Evolutionary conservation across 2,113 vertebrate species (phyloP).

Genomic region (Corythoichthys intestinalis): DNA sequence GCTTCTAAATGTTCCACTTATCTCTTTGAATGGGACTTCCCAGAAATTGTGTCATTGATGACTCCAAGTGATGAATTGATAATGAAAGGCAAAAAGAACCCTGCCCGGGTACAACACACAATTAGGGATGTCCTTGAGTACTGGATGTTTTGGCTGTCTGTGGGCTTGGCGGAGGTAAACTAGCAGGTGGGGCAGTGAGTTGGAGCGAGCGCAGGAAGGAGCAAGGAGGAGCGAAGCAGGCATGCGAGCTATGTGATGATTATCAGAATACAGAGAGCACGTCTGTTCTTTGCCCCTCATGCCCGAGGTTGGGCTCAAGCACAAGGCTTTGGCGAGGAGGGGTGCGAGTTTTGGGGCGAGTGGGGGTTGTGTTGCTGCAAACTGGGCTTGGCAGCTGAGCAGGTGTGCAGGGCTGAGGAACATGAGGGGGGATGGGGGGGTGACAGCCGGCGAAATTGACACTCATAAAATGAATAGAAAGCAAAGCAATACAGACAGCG

Average conservation of each 20-base stretch:
- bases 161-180: slow-evolving; percentile 50
- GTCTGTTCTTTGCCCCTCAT: slow-evolving; percentile 60
- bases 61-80: slow-evolving; percentile 10
- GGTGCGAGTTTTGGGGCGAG: neutral
- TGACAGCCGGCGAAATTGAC: slow-evolving; percentile 19
- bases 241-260: slow-evolving; percentile 75
- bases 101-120: slow-evolving; percentile 40
- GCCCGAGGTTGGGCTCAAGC: slow-evolving; percentile 26
- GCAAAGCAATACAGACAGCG: neutral
- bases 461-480: slow-evolving; percentile 30
- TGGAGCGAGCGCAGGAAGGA: slow-evolving; percentile 30
- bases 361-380: neutral
- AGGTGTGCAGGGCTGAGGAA: slow-evolving; percentile 65
- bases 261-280: slow-evolving; percentile 69
- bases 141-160: slow-evolving; percentile 7
- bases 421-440: slow-evolving; percentile 2
- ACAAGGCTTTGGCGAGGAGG: neutral
- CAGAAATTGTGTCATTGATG: neutral
- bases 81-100: slow-evolving; percentile 41
- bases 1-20: neutral
- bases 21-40: neutral
- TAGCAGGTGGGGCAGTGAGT: slow-evolving; percentile 40
- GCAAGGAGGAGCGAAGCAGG: slow-evolving; percentile 47
- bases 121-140: slow-evolving; percentile 47
- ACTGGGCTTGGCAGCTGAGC: slow-evolving; percentile 53